These are phyloP conservation scores for Tupiocoris notatus DNA, from an alignment of 2,888 invertebrate species.

Conservation along the genomic window DNA sequence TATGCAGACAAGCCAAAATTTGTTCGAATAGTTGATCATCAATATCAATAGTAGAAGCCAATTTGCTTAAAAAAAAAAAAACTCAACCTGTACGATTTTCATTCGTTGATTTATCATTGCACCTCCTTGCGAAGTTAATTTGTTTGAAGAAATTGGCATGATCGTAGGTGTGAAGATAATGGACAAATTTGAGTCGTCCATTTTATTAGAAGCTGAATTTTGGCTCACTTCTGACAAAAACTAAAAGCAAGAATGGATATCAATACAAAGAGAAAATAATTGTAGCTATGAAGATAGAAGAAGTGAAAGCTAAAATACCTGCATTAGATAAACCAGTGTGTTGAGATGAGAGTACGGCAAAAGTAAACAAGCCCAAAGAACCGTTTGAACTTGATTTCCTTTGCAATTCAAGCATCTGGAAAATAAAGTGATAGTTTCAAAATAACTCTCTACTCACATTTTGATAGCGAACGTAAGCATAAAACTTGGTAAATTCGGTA, in stretches of 20 bases:
- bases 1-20: too few species aligned
- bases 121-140: conserved; percentile 40
- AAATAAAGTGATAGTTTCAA: too few species aligned
- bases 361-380: conserved; percentile 67
- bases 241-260: conserved; percentile 54
- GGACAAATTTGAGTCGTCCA: conserved; percentile 80
- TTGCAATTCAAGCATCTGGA: conserved; percentile 54
- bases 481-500: too few species aligned
- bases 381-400: conserved; percentile 61
- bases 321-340: conserved; percentile 78
- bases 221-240: conserved; percentile 69
- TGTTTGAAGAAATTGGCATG: conserved; percentile 64
- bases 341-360: conserved; percentile 75
- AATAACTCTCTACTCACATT: too few species aligned
- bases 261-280: conserved; percentile 1
- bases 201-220: conserved; percentile 71
- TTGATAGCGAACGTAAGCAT: too few species aligned
- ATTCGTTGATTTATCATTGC: conserved; percentile 67
- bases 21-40: too few species aligned
- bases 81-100: conserved; percentile 66
- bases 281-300: too few species aligned
- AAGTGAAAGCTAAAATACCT: conserved; percentile 56
- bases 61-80: neutral
- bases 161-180: conserved; percentile 83
- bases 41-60: conserved; percentile 25